Base-by-base conservation (phyloP, 2,888 invertebrate genomes). In the Pachydiplax longipennis region DNA sequence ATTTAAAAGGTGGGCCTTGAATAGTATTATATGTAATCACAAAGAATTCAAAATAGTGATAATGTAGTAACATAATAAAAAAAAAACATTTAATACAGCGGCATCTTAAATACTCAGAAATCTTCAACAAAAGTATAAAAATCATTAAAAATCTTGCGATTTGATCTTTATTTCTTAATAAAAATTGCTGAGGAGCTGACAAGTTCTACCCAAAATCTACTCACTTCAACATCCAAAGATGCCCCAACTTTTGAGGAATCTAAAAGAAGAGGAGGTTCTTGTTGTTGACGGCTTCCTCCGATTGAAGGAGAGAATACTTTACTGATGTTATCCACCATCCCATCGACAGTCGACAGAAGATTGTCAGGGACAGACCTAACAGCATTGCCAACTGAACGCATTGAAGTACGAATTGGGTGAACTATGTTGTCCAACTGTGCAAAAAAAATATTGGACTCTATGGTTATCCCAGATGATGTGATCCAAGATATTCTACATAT, bases 281-380 rank as follows among this genome's bases (percentile, higher is more conserved):
- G 87, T 22, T 87, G 87, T 61, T 87, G 87, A 61, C 87, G 87
- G n/a, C 22, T 87, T 6, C 58, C 35, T 61, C 87, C 87, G 37
- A 87, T 87, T 22, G 87, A 87, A 37, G 87, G 87, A 37, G 96
- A 95, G 92, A 97, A 97, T 37, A 97, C 96, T 94, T 97, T 97
- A 81, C 96, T 97, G 92, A 97, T 95, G 91, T 97, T 97, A 93
- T 97, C 97, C 94, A 97, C 97, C 58, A 98, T 96, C 91, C 97
- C 97, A 93, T 97, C 97, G 0, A 98, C 97, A 0, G 98, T 97
- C 92, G 96, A 97, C 61, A 97, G 95, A 92, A 98, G 96, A 92
- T 97, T 97, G 93, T 98, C 98, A 0, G 98, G 98, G 95, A 98
- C 97, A 90, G 97, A 97, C 94, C 97, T 97, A 48, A 99, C 97